Base-by-base conservation (phyloP, 2,888 invertebrate species). In the Beris chalybata region DNA sequence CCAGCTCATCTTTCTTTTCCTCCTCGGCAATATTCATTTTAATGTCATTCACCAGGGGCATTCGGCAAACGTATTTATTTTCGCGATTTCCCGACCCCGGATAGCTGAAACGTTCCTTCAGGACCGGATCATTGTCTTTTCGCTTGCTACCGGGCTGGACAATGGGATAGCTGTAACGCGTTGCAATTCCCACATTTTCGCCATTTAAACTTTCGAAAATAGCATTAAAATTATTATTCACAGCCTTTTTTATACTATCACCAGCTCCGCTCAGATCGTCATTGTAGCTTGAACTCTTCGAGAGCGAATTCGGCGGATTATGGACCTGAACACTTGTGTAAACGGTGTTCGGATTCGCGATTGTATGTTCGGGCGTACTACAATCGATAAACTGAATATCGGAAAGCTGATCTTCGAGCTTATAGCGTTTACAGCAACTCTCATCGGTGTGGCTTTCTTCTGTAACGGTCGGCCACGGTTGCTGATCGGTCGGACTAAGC, bases 371-470 rank as follows among this genome's bases (percentile, higher is more conserved):
- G 0, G 89, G 89, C 32, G 89, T 89, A 73, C 85, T 86, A 73
- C 92, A 91, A 79, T 93, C 93, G 71, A 93, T 93, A 80, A 88
- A 93, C 66, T 91, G 88, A 70, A 93, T 86, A 72, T 90, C 89
- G 0, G 89, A 87, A 5, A 92, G 82, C 74, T 91, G 89, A 78
- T 91, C 91, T 73, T 92, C 92, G 0, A 93, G 80, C 58, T 90
- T 85, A 5, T 87, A 86, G 0, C 91, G 85, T 70, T 88, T 89
- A 65, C 87, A 82, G 68, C 83, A 84, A 72, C 81, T 80, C 30
- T 83, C 82, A 61, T 85, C 83, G 9, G 77, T 74, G 32, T 74
- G 30, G 43, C 50, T 47, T 54, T 67, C 59, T 71, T 70, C 67
- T 5, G 45, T 29, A 9, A 69, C 65, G 5, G 57, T 63, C 30